Evolutionary conservation across 1,140 invertebrate genomes (phyloP).

Genomic region (Tetramorium alpestre): DNA sequence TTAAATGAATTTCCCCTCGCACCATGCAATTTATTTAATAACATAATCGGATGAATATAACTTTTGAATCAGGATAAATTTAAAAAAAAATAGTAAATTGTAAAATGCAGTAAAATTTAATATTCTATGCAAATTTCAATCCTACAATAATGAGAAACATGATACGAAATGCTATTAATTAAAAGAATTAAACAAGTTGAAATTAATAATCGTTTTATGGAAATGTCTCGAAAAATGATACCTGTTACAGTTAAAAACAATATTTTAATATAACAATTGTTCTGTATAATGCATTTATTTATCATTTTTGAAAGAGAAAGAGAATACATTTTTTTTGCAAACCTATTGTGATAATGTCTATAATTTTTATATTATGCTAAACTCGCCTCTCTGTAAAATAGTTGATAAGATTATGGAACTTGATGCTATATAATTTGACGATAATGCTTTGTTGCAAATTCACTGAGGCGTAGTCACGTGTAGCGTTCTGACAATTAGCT

Average conservation of each 20-base stretch:
- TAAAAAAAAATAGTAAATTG: constrained; percentile 50
- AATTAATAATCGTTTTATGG: constrained; percentile 55
- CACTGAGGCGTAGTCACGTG: constrained; percentile 8
- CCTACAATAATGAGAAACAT: constrained; percentile 49
- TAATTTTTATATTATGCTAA: neutral
- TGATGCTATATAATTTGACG: neutral
- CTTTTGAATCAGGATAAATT: constrained; percentile 39
- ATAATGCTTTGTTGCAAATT: constrained; percentile 45
- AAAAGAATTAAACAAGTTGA: constrained; percentile 52
- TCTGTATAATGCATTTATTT: constrained; percentile 1
- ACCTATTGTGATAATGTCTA: neutral
- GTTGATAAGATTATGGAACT: neutral
- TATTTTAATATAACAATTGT: constrained; percentile 29
- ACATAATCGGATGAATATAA: constrained; percentile 50
- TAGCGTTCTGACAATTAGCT: constrained; percentile 35
- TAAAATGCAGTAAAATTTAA: constrained; percentile 52
- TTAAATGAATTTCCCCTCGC: constrained; percentile 51
- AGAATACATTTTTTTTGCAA: neutral
- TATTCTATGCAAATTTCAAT: constrained; percentile 49
- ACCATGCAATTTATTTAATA: constrained; percentile 52
- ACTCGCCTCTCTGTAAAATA: neutral
- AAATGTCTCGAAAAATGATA: constrained; percentile 32
- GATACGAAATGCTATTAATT: constrained; percentile 53
- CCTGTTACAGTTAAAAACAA: constrained; percentile 25
- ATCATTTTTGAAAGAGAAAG: neutral